Evolutionary conservation across 2,113 vertebrate species (phyloP).

Genomic region (Harpagus bidentatus): DNA sequence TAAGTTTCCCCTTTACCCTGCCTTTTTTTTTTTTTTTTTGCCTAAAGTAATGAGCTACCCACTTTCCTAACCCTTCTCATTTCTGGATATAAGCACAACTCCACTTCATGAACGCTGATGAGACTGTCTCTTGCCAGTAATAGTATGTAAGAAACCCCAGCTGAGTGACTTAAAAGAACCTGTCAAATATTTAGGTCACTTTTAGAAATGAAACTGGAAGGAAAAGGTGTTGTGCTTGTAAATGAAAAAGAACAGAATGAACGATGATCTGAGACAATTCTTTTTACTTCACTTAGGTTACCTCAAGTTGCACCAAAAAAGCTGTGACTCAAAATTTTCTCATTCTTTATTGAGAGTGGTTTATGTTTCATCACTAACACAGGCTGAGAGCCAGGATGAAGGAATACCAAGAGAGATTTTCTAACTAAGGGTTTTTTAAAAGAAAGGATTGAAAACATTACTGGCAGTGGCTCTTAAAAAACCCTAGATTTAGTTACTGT

Average conservation of each 20-base stretch:
- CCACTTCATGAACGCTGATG: background rate
- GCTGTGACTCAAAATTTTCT: background rate
- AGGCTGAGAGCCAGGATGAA: background rate
- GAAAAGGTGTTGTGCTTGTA: constrained; percentile 13
- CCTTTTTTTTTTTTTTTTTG: background rate
- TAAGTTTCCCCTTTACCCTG: background rate
- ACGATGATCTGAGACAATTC: background rate
- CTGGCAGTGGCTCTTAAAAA: background rate
- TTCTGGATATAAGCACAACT: background rate
- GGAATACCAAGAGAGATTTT: background rate
- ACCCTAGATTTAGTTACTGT: background rate
- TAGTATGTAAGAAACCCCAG: background rate
- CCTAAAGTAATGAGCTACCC: background rate
- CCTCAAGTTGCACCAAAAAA: background rate
- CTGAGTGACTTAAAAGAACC: background rate
- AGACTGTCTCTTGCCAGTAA: background rate
- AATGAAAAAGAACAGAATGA: background rate
- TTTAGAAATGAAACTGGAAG: constrained; percentile 25
- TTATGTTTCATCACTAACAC: background rate
- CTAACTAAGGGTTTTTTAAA: background rate
- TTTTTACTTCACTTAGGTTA: background rate
- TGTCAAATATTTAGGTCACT: constrained; percentile 18
- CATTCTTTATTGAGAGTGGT: background rate
- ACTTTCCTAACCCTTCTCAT: background rate
- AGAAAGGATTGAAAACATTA: constrained; percentile 3